Base-by-base conservation (phyloP, 2,113 vertebrate genomes). In the Chloebia gouldiae region DNA sequence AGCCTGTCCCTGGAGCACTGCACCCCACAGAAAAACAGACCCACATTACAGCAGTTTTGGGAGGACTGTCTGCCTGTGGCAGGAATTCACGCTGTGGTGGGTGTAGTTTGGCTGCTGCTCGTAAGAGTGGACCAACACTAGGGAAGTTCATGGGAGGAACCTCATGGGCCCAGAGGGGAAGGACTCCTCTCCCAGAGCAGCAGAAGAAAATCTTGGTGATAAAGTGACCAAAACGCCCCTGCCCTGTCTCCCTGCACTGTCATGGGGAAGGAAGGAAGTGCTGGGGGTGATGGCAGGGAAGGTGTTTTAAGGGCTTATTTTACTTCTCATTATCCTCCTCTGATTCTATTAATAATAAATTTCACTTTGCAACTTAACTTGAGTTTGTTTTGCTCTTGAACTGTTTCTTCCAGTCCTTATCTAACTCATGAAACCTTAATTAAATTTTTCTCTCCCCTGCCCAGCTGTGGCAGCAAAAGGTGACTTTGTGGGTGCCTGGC, bases 121-220 rank as follows among this genome's bases (percentile, higher is more conserved):
- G 0, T 47, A 21, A 37, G n/a, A 19, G 9, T 18, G 25, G 20
- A 47, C 25, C 11, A 3, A 3, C 0, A 0, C 4, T 6, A 1
- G 15, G 14, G 42, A 47, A 18, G 6, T 31, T 76, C 15, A 8
- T 9, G 42, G 22, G 6, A 23, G 15, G 40, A 19, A 22, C 19
- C 1, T 15, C 40, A 35, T 0, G 1, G 35, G 15, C 27, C 18
- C 20, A 51, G 2, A 53, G 27, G 49, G 8, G 15, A 40, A 40
- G 15, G 35, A 28, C 6, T 57, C 24, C 33, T 57, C 40, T 44
- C 24, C 18, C 18, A 47, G 33, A 47, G 19, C 28, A 71, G 11
- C 8, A 19, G 54, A 47, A 47, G 33, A 75, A 75, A 59, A 59
- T 30, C 6, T 37, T 7, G 11, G 20, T 37, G 15, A 30, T 75